Evolutionary conservation across 2,888 invertebrate genomes (phyloP).

Genomic region (Helobdella robusta): DNA sequence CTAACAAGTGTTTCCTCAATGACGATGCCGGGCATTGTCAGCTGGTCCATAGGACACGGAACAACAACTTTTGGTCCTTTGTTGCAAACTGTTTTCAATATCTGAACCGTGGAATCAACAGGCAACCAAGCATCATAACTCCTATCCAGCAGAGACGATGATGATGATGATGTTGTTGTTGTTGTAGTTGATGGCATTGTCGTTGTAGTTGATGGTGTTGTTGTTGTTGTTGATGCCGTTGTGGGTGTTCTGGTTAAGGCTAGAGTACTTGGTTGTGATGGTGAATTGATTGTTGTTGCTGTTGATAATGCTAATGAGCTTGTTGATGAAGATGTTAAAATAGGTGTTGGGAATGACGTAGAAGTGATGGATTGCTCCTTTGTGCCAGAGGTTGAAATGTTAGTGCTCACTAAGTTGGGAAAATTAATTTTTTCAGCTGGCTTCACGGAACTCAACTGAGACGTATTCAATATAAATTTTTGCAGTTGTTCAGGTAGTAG

Average conservation of each 20-base stretch:
- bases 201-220: too few relatives aligned
- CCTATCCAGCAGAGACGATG: slow-evolving; percentile 34
- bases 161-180: slow-evolving; percentile 43
- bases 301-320: background rate
- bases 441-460: too few relatives aligned
- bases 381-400: background rate
- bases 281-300: background rate
- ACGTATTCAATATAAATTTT: too few relatives aligned
- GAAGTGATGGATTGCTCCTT: too few relatives aligned
- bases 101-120: slow-evolving; percentile 60
- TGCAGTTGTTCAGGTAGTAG: too few relatives aligned
- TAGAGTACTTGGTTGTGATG: background rate
- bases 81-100: background rate
- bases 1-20: slow-evolving; percentile 71
- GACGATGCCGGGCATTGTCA: slow-evolving; percentile 76
- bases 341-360: too few relatives aligned
- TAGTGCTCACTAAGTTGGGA: too few relatives aligned
- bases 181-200: slow-evolving; percentile 42
- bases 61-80: background rate
- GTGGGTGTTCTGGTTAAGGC: too few relatives aligned
- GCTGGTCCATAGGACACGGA: slow-evolving; percentile 60
- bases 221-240: too few relatives aligned
- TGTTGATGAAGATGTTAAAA: background rate
- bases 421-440: too few relatives aligned
- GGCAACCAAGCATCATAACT: slow-evolving; percentile 63